These are phyloP conservation scores for Merodon equestris DNA, from an alignment of 2,888 invertebrate genomes.

Conservation along the genomic window DNA sequence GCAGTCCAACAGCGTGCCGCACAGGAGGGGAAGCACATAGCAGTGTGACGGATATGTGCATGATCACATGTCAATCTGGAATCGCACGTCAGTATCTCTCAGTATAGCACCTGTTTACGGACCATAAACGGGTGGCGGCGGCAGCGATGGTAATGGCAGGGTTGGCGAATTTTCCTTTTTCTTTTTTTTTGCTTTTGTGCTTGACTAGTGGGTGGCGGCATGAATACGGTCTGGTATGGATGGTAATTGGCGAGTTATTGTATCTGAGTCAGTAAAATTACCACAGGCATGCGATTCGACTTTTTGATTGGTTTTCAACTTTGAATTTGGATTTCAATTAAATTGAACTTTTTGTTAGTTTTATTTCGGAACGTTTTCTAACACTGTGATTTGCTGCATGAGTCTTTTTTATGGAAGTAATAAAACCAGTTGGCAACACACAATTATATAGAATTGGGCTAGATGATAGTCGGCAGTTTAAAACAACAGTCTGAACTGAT, in stretches of 20 bases:
- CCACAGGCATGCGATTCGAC: slow-evolving; percentile 63
- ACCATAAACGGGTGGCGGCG: slow-evolving; percentile 6
- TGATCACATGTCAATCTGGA: slow-evolving; percentile 64
- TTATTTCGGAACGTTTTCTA: slow-evolving; percentile 5
- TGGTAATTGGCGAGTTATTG: slow-evolving; percentile 68
- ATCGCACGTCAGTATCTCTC: slow-evolving; percentile 57
- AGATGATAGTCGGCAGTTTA: too few species aligned
- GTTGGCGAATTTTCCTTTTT: too few species aligned
- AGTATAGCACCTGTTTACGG: slow-evolving; percentile 42
- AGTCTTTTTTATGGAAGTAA: neutral
- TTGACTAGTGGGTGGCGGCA: neutral
- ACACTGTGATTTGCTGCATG: slow-evolving; percentile 22
- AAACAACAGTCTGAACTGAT: too few species aligned
- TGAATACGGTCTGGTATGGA: slow-evolving; percentile 24
- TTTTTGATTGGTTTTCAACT: slow-evolving; percentile 66
- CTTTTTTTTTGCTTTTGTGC: neutral
- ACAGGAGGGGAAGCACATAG: too few species aligned
- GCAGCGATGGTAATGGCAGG: too few species aligned
- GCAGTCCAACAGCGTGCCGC: too few species aligned
- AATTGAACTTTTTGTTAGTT: slow-evolving; percentile 34
- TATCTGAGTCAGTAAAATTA: slow-evolving; percentile 64
- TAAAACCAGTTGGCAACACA: too few species aligned
- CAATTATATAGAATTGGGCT: too few species aligned
- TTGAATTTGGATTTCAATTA: slow-evolving; percentile 55
- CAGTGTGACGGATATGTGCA: slow-evolving; percentile 43